Base-by-base conservation (phyloP, 1,140 invertebrate species). In the Diuraphis noxia region DNA sequence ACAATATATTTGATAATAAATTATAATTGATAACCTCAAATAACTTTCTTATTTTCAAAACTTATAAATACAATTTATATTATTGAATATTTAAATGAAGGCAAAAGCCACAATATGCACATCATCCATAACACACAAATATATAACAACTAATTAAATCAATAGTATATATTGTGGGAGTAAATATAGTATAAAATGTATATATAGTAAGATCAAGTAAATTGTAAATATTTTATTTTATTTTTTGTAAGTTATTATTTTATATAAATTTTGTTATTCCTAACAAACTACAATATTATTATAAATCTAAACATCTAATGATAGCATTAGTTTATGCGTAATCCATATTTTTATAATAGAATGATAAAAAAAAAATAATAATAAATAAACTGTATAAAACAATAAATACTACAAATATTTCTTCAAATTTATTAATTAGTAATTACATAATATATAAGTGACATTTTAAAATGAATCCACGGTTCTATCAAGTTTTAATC, bases 331-430 rank as follows among this genome's bases (percentile, higher is more conserved):
- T 52, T 86, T 36, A 34, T 3, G 30, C 3, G 43, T 36, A 86
- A 86, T 52, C 46, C 46, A 52, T 38, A 38, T 36, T 86, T 40
- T 88, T 63, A 88, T 88, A 63, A 88, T 38, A 87, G 40, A 87
- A 87, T 84, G 17, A 84, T 46, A 88, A 88, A 88, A 88, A 52
- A 86, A 86, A 40, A 82, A 79, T 79, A 79, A 85, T 43, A 85
- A 85, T 86, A 86, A 85, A 49, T 49, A 85, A 85, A 88, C 52
- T 88, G 86, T 88, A 88, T 56, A 40, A 56, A 63, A 88, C 36
- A 88, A 88, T 88, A 63, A 88, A 63, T 63, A 88, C 86, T 88
- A 88, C 86, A 88, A 88, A 88, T 63, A 56, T 87, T 56, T 88
- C 10, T 56, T 63, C 6, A 63, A 25, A n/a, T 87, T 87, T 87